Base-by-base conservation (phyloP, 2,113 vertebrate species). In the Chionodraco myersi region DNA sequence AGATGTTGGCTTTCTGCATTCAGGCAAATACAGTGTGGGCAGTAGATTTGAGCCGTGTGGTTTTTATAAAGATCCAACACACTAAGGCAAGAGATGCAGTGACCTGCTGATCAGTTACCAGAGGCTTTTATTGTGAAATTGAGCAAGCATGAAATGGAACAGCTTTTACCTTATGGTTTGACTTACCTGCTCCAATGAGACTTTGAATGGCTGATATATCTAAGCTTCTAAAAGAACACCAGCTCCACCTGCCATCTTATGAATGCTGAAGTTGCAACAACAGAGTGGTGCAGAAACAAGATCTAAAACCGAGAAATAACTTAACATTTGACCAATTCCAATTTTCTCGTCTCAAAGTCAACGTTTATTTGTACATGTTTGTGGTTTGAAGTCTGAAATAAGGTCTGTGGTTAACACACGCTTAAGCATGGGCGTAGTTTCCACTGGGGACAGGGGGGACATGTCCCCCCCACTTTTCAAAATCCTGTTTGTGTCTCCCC, bases 31-130 rank as follows among this genome's bases (percentile, higher is more conserved):
- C 53, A 15, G n/a, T 45, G 47, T 60, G 62, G 54, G 61, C 26
- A 72, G 56, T 15, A 73, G n/a, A 60, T 62, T 45, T 49, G 30
- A 62, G 23, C 23, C 1, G 13, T 4, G 21, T 16, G 9, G 14
- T 36, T 79, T 41, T 79, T 61, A 44, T 21, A 57, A n/a, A 56
- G 15, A 52, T 71, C 41, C 67, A 79, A 51, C 60, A 61, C 2
- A 48, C 9, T 3, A n/a, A 45, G 15, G 34, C 11, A n/a, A 21
- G 21, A 53, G 45, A 66, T 56, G 23, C 57, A 60, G 12, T 16
- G 23, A 73, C 52, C 30, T 58, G 21, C 34, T 68, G 16, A 54
- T 54, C 63, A 54, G 23, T 36, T 8, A 51, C 49, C 47, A 53
- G 12, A 47, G 12, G 65, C 30, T 64, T 59, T 59, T 70, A 64